Percentiles rank a stretch among this genome's conserved stretches.
These are phyloP conservation scores for Listronotus bonariensis DNA, from an alignment of 1,140 invertebrate species.

Conservation along the genomic window DNA sequence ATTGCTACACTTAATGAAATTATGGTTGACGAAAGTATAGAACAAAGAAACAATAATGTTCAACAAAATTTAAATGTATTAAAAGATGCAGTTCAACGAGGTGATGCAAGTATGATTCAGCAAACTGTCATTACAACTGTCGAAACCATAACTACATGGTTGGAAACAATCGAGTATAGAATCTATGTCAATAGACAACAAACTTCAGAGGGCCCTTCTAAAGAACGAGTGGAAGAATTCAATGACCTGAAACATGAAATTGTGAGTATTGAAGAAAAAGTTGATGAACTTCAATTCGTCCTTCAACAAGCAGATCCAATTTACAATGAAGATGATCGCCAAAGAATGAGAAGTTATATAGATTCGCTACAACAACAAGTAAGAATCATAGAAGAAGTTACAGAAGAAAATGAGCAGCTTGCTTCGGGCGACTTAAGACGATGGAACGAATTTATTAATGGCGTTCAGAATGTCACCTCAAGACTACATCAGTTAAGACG, in stretches of 20 bases:
- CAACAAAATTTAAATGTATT: slow-evolving; percentile 64
- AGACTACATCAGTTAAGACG: slow-evolving; percentile 61
- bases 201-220: slow-evolving; percentile 60
- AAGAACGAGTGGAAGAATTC: slow-evolving; percentile 57
- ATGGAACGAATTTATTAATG: slow-evolving; percentile 72
- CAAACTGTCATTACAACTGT: slow-evolving; percentile 73
- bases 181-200: slow-evolving; percentile 68
- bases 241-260: slow-evolving; percentile 61
- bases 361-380: slow-evolving; percentile 61
- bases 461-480: slow-evolving; percentile 60
- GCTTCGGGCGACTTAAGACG: slow-evolving; percentile 65
- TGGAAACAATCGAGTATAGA: slow-evolving; percentile 81
- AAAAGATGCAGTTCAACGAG: slow-evolving; percentile 64
- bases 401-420: slow-evolving; percentile 64
- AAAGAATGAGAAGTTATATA: slow-evolving; percentile 59
- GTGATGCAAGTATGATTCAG: slow-evolving; percentile 68
- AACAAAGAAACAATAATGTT: slow-evolving; percentile 61
- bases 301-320: slow-evolving; percentile 60
- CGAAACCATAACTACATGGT: slow-evolving; percentile 77
- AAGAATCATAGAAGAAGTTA: slow-evolving; percentile 65
- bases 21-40: slow-evolving; percentile 59
- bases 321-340: slow-evolving; percentile 57
- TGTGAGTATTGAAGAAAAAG: slow-evolving; percentile 56
- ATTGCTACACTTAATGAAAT: slow-evolving; percentile 63
- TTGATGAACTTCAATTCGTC: slow-evolving; percentile 56